Conservation (phyloP, 2,888 invertebrate genomes). For the Dinocampus coccinellae region DNA sequence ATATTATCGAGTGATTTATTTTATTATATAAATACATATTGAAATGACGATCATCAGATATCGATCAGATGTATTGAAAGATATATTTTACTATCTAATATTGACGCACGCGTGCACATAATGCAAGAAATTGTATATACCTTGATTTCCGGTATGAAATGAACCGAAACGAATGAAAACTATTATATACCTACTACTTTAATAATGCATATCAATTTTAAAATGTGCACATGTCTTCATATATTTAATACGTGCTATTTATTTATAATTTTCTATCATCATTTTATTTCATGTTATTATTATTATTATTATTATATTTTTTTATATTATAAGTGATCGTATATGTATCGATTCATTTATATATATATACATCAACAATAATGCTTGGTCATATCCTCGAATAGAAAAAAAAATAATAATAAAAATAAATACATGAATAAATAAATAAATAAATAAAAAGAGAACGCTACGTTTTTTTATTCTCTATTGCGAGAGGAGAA, state of each 20-base stretch:
- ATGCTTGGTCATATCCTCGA: too few species aligned
- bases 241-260: background rate
- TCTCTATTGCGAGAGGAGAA: too few species aligned
- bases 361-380: too few species aligned
- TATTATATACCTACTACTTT: conserved; percentile 15
- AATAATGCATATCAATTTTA: conserved; percentile 20
- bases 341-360: too few species aligned
- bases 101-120: background rate
- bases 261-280: background rate
- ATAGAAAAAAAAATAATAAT: too few species aligned
- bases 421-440: too few species aligned
- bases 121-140: background rate
- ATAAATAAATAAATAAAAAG: too few species aligned
- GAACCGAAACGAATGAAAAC: conserved; percentile 40
- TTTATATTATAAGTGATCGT: too few species aligned
- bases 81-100: background rate
- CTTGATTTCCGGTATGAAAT: conserved; percentile 46
- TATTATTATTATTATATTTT: too few species aligned
- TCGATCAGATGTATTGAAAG: background rate
- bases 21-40: background rate
- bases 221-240: background rate
- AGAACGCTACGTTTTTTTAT: too few species aligned
- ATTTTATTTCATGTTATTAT: too few species aligned
- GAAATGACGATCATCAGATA: background rate
- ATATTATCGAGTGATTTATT: background rate